Evolutionary conservation across 2,797 vertebrate genomes (phyloP).

Genomic region (Acanthurus lineatus): DNA sequence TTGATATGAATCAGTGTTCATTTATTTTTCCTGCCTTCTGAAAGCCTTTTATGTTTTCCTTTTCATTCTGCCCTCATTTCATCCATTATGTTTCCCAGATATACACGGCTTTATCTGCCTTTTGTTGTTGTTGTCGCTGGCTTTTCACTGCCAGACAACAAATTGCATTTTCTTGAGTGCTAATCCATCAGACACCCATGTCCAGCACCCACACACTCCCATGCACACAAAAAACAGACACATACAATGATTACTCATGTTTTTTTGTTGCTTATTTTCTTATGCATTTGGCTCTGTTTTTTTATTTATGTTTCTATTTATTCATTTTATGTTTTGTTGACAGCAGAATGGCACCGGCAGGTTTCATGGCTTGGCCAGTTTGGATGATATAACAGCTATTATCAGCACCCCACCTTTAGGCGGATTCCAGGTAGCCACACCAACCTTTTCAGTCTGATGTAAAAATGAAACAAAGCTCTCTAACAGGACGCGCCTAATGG

Average conservation of each 20-base stretch:
- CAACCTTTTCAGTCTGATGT: slow-evolving; percentile 56
- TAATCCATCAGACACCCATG: slow-evolving; percentile 43
- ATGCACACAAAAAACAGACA: slow-evolving; percentile 20
- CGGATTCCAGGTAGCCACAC: slow-evolving; percentile 90
- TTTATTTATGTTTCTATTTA: slow-evolving; percentile 74
- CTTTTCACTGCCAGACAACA: slow-evolving; percentile 73
- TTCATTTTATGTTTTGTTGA: slow-evolving; percentile 77
- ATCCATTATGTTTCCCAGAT: slow-evolving; percentile 70
- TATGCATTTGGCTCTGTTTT: slow-evolving; percentile 39
- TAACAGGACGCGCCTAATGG: slow-evolving; percentile 5
- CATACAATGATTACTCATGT: slow-evolving; percentile 22
- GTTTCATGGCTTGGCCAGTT: slow-evolving; percentile 88
- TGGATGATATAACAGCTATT: slow-evolving; percentile 88
- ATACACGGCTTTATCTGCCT: slow-evolving; percentile 67
- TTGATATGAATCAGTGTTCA: slow-evolving; percentile 64
- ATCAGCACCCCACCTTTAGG: slow-evolving; percentile 90
- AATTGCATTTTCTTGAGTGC: slow-evolving; percentile 69
- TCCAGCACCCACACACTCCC: slow-evolving; percentile 19
- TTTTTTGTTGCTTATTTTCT: slow-evolving; percentile 25
- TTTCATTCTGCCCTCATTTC: slow-evolving; percentile 75
- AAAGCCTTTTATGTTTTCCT: slow-evolving; percentile 74
- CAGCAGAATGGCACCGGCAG: slow-evolving; percentile 83
- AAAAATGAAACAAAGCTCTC: slow-evolving; percentile 30
- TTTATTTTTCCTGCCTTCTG: slow-evolving; percentile 57
- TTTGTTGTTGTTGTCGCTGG: slow-evolving; percentile 63